Conservation (phyloP, 2,113 vertebrate species). For the Orycteropus afer region DNA sequence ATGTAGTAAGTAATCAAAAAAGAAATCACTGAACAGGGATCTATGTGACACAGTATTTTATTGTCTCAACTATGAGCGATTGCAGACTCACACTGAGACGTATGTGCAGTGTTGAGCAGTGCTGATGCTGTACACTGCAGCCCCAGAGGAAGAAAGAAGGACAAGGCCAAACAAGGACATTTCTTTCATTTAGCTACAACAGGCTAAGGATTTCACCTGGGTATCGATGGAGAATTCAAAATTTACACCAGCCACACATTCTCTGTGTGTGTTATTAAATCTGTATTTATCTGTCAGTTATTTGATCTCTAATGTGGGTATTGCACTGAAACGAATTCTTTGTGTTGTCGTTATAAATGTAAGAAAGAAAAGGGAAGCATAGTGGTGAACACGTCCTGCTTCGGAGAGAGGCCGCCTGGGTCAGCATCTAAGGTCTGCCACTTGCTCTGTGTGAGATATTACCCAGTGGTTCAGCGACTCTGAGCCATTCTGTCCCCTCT, state of each 20-base stretch:
- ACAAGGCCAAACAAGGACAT: not conserved
- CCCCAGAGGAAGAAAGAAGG: not conserved
- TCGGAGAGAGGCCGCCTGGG: not conserved
- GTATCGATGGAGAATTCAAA: not conserved
- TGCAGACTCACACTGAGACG: not conserved
- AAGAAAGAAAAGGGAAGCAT: not conserved
- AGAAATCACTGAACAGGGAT: not conserved
- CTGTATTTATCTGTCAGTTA: not conserved
- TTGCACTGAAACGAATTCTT: not conserved
- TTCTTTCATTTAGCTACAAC: not conserved
- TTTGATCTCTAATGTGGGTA: not conserved
- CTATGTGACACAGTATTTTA: not conserved
- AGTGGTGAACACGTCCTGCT: too few relatives aligned
- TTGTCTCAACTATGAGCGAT: not conserved
- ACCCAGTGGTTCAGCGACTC: fast-evolving
- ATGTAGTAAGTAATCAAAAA: not conserved
- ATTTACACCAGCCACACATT: not conserved
- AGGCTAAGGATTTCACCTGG: not conserved
- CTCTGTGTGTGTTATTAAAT: not conserved
- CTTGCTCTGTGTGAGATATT: not conserved
- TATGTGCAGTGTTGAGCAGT: not conserved
- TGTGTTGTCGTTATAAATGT: not conserved
- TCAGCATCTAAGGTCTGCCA: not conserved
- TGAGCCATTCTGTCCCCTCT: not conserved
- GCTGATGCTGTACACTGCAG: fast-evolving